Conservation (phyloP, 2,113 vertebrate genomes). For the Oreamnos americanus region DNA sequence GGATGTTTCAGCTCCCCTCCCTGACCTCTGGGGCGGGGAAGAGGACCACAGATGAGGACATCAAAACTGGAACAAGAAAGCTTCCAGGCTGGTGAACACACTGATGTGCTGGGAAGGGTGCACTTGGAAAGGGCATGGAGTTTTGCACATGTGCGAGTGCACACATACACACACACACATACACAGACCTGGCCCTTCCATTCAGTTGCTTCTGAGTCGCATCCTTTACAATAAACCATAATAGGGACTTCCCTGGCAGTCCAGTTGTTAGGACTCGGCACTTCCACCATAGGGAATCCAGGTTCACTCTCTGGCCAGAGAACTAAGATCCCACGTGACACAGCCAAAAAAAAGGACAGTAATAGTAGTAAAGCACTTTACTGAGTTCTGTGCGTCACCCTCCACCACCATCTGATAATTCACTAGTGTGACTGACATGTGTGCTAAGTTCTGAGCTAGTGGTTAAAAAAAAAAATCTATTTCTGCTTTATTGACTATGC, state of each 20-base stretch:
- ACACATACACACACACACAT: not conserved
- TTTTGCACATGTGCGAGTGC: fast-evolving
- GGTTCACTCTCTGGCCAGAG: not conserved
- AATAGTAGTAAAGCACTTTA: not conserved
- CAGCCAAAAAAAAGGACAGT: not conserved
- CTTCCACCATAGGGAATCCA: not conserved
- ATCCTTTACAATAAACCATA: not conserved
- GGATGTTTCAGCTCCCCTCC: not conserved
- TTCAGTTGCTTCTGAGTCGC: not conserved
- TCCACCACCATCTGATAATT: not conserved
- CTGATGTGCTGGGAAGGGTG: not conserved
- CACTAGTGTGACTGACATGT: not conserved
- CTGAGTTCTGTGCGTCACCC: not conserved
- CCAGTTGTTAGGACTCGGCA: not conserved
- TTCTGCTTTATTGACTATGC: no score
- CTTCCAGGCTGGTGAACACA: not conserved
- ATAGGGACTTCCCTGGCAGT: not conserved
- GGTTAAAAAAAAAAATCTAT: no score
- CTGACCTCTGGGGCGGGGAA: fast-evolving
- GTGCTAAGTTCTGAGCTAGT: not conserved
- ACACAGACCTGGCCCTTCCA: not conserved
- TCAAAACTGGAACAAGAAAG: not conserved
- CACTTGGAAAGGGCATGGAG: not conserved
- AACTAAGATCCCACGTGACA: not conserved
- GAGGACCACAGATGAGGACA: not conserved